These are phyloP conservation scores for Amiota mariae DNA, from an alignment of 2,888 invertebrate genomes.

Conservation along the genomic window DNA sequence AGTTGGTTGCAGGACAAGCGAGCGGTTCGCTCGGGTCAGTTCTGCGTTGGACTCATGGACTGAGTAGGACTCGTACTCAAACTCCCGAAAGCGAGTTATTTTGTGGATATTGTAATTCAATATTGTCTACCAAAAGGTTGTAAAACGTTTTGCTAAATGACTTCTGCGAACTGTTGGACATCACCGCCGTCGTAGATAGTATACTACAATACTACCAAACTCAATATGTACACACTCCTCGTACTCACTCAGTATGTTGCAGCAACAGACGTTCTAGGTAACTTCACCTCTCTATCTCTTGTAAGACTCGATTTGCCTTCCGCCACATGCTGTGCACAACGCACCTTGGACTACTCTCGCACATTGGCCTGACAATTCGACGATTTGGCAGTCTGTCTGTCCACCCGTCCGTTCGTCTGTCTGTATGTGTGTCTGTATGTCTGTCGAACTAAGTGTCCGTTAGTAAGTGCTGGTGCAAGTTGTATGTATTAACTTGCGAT, in stretches of 20 bases:
- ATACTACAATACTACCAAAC: not conserved
- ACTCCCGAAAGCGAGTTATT: conserved; percentile 27
- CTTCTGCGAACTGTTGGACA: conserved; percentile 61
- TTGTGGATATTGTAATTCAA: conserved; percentile 61
- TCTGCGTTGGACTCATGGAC: not conserved
- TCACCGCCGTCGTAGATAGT: not conserved
- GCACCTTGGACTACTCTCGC: conserved; percentile 9
- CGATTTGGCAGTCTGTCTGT: not conserved
- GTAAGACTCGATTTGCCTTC: conserved; percentile 32
- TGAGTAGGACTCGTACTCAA: conserved; percentile 38
- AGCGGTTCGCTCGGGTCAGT: conserved; percentile 1
- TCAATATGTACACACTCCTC: not conserved
- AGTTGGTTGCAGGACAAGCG: conserved; percentile 37
- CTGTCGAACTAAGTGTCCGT: not conserved
- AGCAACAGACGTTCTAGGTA: conserved; percentile 34
- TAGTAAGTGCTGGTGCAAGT: conserved; percentile 9
- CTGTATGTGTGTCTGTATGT: not conserved
- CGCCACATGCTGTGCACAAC: conserved; percentile 59
- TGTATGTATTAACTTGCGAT: conserved; percentile 44
- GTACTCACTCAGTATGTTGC: not conserved
- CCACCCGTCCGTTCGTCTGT: not conserved
- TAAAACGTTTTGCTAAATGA: conserved; percentile 67
- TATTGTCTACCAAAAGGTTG: conserved; percentile 65
- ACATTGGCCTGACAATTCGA: not conserved
- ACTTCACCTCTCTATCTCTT: conserved; percentile 14